Evolutionary conservation across 2,113 vertebrate genomes (phyloP), one percentile per base, ranked within the genome.

Genomic region (Psittacula cyanocephala): DNA sequence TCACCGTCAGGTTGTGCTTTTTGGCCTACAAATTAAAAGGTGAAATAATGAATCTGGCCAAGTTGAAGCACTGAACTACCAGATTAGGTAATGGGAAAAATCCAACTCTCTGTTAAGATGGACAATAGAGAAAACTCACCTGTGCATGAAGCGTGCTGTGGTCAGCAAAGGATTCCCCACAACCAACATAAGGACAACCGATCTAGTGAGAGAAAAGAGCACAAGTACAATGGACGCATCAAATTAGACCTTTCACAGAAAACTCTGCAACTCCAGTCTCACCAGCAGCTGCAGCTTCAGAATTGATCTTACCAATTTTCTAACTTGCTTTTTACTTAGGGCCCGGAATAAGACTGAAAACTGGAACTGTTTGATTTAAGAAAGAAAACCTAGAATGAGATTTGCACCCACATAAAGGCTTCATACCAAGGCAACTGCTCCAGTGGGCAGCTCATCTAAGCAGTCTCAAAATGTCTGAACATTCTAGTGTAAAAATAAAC

Each of bases 101-200:
- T 47, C 18, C 72, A 84, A 1, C 20, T 49, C 52, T 39, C 6
- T 35, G 37, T 65, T 37, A 70, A 68, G 23, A 33, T 7, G n/a
- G 25, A 46, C 63, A 27, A 31, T 3, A 35, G 37, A 43, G 63
- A 41, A 75, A 31, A 39, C 94, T 97, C 96, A 99, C 99, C 99
- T 99, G 99, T 10, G 99, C 99, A 2, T 99, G 99, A 86, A 99
- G 97, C 9, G 99, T 99, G 98, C 99, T 99, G 97, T 99, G 99
- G 94, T 99, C 99, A 10, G 98, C 98, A 82, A 97, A 99, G 43
- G 99, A 99, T 80, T 99, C 99, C 82, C 99, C 99, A 44, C 99
- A 99, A 41, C 99, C 99, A 9, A 99, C 99, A 1, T 99, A 99
- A 13, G 98, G 96, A 93, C 99, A 99, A 69, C 99, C 98, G 29